Evolutionary conservation across 2,888 invertebrate genomes (phyloP).

Genomic region (Orthosia gracilis): DNA sequence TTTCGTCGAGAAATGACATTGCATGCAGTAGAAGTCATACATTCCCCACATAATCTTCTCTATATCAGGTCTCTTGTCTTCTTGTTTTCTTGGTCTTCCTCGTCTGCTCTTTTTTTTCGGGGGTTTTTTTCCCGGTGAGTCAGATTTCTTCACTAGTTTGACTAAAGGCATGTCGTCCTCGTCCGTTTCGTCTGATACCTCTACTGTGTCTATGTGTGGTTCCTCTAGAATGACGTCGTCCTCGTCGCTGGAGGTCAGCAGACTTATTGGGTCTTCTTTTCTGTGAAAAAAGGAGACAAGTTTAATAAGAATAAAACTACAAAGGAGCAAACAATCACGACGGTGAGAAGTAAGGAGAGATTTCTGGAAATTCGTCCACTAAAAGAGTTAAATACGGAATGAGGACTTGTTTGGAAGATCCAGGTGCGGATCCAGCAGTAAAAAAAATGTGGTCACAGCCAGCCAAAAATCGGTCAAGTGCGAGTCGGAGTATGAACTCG

Average conservation of each 20-base stretch:
- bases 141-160: conserved; percentile 70
- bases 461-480: too few relatives aligned
- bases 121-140: conserved; percentile 44
- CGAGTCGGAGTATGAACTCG: too few relatives aligned
- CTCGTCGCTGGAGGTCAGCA: conserved; percentile 86
- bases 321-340: background rate
- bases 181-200: conserved; percentile 83
- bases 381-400: too few relatives aligned
- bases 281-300: conserved; percentile 61
- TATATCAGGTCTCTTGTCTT: background rate
- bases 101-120: conserved; percentile 21
- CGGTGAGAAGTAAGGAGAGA: too few relatives aligned
- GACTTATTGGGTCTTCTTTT: conserved; percentile 80
- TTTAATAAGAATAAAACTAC: background rate
- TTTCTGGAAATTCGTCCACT: too few relatives aligned
- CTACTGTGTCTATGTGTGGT: conserved; percentile 84
- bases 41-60: conserved; percentile 31
- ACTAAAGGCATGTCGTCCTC: conserved; percentile 84
- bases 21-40: conserved; percentile 76
- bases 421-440: too few relatives aligned
- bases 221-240: conserved; percentile 86
- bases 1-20: conserved; percentile 72
- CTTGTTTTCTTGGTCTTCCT: background rate
- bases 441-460: too few relatives aligned
- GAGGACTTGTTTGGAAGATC: too few relatives aligned